Percentiles rank a stretch among this genome's conserved stretches.
Conservation (phyloP, 2,113 vertebrate species). For the Notechis scutatus region DNA sequence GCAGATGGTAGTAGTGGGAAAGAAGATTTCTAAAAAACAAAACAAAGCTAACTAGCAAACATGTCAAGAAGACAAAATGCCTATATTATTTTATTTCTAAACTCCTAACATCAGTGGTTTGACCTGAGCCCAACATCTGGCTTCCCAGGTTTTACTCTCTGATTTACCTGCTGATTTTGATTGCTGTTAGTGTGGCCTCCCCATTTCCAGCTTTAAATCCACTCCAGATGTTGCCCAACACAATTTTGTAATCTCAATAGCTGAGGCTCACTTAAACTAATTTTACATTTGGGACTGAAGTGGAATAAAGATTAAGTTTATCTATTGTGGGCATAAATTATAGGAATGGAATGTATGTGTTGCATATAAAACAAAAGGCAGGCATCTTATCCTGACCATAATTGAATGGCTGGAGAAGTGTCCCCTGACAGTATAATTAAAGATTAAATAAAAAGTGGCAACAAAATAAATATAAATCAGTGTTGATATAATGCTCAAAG, state of each 20-base stretch:
- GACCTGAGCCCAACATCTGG: background rate
- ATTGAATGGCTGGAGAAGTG: background rate
- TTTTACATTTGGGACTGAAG: background rate
- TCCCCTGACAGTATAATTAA: background rate
- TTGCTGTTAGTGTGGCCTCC: background rate
- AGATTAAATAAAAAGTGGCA: background rate
- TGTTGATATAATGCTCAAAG: background rate
- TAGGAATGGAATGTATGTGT: background rate
- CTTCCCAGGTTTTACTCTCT: background rate
- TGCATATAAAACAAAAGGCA: no score
- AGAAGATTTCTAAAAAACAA: background rate
- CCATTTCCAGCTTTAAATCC: background rate
- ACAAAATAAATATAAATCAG: background rate
- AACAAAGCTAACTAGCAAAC: background rate
- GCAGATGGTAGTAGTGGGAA: background rate
- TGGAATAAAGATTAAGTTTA: background rate
- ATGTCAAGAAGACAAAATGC: background rate
- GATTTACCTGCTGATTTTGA: background rate
- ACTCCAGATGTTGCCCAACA: background rate
- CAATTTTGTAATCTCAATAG: background rate
- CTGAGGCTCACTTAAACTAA: background rate
- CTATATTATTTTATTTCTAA: background rate
- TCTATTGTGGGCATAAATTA: background rate
- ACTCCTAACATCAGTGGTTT: background rate
- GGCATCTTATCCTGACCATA: background rate